Percentiles rank a stretch among this genome's conserved stretches.
Evolutionary conservation across 2,113 vertebrate genomes (phyloP).

Genomic region (Melanotaenia duboulayi): DNA sequence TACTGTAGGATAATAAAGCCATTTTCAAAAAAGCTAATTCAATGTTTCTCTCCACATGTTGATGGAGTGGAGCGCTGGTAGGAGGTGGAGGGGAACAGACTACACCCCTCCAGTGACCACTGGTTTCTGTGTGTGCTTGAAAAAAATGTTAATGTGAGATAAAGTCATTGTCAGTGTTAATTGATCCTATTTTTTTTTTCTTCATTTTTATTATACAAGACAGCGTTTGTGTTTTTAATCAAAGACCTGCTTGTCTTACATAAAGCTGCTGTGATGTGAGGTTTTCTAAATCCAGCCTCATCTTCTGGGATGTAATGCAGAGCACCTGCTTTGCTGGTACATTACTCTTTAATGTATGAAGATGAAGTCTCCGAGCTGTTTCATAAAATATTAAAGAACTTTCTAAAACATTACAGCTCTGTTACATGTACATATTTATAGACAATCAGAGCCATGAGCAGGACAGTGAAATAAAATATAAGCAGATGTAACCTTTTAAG

Average conservation of each 20-base stretch:
- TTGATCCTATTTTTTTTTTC: not conserved
- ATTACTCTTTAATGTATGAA: conserved; percentile 17
- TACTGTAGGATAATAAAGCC: not conserved
- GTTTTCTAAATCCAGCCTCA: not conserved
- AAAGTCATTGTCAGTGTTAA: too few species aligned
- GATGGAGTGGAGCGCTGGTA: too few species aligned
- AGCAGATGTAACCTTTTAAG: conserved; percentile 55
- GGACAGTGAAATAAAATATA: conserved; percentile 22
- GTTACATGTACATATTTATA: not conserved
- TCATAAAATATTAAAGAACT: not conserved
- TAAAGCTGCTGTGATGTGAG: too few species aligned
- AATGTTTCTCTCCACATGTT: not conserved
- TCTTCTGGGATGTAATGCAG: conserved; percentile 10
- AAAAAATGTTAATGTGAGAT: too few species aligned
- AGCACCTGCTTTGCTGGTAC: conserved; percentile 41
- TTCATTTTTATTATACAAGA: not conserved
- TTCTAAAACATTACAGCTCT: not conserved
- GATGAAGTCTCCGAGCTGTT: not conserved
- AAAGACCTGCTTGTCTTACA: too few species aligned
- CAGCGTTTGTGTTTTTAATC: too few species aligned
- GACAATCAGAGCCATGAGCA: conserved; percentile 12
- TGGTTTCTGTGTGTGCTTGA: too few species aligned
- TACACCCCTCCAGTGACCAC: too few species aligned
- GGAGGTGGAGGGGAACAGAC: too few species aligned
- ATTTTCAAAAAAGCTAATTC: not conserved